Base-by-base conservation (phyloP, 2,888 invertebrate species). In the Drosophila fungiperda region DNA sequence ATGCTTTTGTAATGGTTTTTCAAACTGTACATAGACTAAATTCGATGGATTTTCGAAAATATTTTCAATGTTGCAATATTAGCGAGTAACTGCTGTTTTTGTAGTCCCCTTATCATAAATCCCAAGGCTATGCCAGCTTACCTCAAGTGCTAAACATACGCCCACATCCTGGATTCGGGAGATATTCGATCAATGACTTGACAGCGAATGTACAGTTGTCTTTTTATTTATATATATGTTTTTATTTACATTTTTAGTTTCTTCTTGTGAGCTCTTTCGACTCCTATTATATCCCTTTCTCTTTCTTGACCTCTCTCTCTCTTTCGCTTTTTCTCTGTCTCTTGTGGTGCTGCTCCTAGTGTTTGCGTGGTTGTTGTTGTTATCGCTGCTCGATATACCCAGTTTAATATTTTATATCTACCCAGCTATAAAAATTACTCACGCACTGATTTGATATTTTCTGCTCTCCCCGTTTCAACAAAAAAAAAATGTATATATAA, bases 401-500 rank as follows among this genome's bases (percentile, higher is more conserved):
- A 55, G 71, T 42, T 70, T 62, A 33, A 57, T 38, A 45, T 71
- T 57, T 50, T 55, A 61, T 26, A 32, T 45, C 49, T 50, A 70
- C 54, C 2, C n/a, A 67, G 20, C 45, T 36, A 58, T n/a, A 33
- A 48, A 53, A 15, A 23, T 75, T 61, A 79, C 66, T 79, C 59
- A 79, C 59, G 52, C 70, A 78, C 68, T 68, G 58, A 68, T 72
- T 76, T 80, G 65, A 62, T 32, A 60, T 72, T 78, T 76, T 78
- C 66, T 78, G 80, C 80, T 80, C 79, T 76, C 60, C 73, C 60
- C 63, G 65, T 62, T 78, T 66, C 78, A 66, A 58, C 20, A 64
- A 71, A 32, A n/a, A 38, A 38, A 68, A 38, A 42, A 38, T 17
- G 12, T 54, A 59, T 2, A 53, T 17, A 54, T 32, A 52, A 6